phyloP scores from a whole-genome alignment of 2,113 vertebrate genomes.

The Euleptes europaea region DNA sequence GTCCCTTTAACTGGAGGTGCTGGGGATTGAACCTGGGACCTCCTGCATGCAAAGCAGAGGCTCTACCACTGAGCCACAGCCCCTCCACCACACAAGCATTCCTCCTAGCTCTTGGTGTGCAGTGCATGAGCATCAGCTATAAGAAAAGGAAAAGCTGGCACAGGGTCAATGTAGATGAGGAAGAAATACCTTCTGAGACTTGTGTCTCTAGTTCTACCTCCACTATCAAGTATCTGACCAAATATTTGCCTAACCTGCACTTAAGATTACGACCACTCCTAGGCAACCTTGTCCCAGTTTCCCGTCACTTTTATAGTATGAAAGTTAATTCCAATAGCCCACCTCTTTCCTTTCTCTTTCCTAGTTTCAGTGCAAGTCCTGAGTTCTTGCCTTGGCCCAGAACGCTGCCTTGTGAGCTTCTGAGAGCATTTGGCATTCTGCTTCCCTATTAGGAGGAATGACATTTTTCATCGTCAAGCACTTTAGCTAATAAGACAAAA shows the following conservation, averaged over 20 bases:
- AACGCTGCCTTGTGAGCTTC: background rate
- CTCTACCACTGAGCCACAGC: too few species aligned
- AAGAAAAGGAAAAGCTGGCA: background rate
- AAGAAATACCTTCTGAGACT: background rate
- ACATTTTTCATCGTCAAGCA: background rate
- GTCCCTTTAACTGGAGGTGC: too few species aligned
- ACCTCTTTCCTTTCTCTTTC: background rate
- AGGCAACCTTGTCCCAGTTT: background rate
- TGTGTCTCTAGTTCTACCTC: background rate
- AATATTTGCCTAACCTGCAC: background rate
- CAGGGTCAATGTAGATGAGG: background rate
- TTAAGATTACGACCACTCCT: background rate
- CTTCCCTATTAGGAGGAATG: background rate
- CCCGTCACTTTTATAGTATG: background rate
- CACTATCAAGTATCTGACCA: background rate
- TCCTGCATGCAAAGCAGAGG: too few species aligned
- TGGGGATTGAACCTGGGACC: too few species aligned
- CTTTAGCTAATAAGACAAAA: conserved; percentile 33
- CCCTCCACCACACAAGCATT: too few species aligned
- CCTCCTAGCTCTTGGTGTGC: background rate
- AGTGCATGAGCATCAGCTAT: background rate
- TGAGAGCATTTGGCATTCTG: background rate
- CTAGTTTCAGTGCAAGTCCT: background rate
- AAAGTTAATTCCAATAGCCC: background rate
- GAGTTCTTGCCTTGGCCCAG: background rate